phyloP scores from a whole-genome alignment of 2,113 vertebrate species.

The Triplophysa dalaica region DNA sequence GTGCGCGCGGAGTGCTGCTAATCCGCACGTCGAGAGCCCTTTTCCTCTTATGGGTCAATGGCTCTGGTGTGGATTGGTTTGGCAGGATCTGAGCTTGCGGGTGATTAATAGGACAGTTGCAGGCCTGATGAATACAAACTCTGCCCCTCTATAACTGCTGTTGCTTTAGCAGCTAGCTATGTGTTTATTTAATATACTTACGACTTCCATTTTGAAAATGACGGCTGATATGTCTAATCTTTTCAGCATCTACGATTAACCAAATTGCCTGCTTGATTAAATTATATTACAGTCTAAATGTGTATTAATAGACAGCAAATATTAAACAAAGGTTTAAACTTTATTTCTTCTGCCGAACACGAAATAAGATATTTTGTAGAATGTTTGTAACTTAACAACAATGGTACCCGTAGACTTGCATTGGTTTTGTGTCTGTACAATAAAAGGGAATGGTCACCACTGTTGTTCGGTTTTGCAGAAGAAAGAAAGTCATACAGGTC shows the following conservation, averaged over 20 bases:
- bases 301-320: no score
- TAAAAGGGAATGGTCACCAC: no score
- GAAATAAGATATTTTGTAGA: no score
- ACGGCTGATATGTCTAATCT: constrained; percentile 37
- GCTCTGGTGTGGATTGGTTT: constrained; percentile 29
- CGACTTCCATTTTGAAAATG: constrained; percentile 25
- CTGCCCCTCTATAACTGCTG: constrained; percentile 3
- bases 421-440: no score
- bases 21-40: neutral
- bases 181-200: constrained; percentile 28
- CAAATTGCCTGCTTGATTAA: neutral
- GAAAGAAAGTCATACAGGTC: no score
- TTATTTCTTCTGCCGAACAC: no score
- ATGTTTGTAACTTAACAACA: no score
- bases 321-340: no score
- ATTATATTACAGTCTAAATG: neutral
- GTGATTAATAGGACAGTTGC: constrained; percentile 25
- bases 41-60: constrained; percentile 32
- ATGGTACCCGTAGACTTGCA: no score
- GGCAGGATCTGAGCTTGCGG: constrained; percentile 23
- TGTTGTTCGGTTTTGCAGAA: no score
- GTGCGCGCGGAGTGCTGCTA: constrained; percentile 12
- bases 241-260: constrained; percentile 5
- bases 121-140: constrained; percentile 34
- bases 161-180: constrained; percentile 8